Conservation (phyloP, 2,888 invertebrate species). For the Cabera pusaria region DNA sequence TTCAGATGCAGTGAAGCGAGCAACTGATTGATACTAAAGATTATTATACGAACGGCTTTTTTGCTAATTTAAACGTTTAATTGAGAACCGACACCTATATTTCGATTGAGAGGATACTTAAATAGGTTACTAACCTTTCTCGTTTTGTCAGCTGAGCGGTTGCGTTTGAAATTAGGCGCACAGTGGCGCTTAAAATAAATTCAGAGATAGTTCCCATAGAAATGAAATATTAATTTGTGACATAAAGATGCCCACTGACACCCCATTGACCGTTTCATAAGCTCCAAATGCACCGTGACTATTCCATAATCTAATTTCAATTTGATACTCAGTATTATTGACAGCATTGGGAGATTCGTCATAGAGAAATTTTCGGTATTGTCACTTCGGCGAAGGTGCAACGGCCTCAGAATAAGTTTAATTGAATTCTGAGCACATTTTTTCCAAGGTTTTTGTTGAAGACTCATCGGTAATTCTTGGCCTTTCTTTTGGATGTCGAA, state of each 20-base stretch:
- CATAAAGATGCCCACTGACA: conserved; percentile 62
- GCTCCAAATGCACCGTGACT: conserved; percentile 69
- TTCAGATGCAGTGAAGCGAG: conserved; percentile 59
- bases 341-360: conserved; percentile 59
- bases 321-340: conserved; percentile 66
- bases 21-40: conserved; percentile 55
- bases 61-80: conserved; percentile 58
- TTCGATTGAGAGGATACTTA: conserved; percentile 30
- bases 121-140: conserved; percentile 36
- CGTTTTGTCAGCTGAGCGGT: conserved; percentile 25
- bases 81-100: conserved; percentile 47
- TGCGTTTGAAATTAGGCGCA: conserved; percentile 36
- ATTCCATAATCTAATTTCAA: conserved; percentile 77
- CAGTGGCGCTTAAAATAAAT: conserved; percentile 29
- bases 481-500: conserved; percentile 43
- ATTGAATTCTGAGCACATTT: conserved; percentile 71
- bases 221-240: conserved; percentile 69
- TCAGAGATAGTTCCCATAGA: conserved; percentile 58
- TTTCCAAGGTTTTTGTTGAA: conserved; percentile 45
- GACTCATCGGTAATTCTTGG: conserved; percentile 44
- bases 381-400: conserved; percentile 62
- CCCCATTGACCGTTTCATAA: conserved; percentile 78
- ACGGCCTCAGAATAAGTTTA: conserved; percentile 64
- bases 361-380: conserved; percentile 67
- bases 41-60: conserved; percentile 58